Conservation (phyloP, 2,888 invertebrate species). For the Drosophila greeni region DNA sequence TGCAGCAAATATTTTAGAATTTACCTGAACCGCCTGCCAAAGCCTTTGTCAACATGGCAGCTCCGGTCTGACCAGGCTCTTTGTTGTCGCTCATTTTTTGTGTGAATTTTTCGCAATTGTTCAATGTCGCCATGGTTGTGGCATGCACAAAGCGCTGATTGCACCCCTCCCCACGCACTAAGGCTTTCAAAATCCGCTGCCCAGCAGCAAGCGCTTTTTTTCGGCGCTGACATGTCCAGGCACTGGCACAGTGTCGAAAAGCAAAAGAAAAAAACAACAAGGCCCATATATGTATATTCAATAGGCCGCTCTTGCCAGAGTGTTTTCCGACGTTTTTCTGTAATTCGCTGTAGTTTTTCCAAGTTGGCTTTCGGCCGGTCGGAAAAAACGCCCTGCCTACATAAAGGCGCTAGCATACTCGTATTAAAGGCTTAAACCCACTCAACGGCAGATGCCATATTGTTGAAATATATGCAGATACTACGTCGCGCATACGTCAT, state of each 20-base stretch:
- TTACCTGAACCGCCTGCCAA: constrained; percentile 33
- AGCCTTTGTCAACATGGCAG: constrained; percentile 38
- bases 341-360: constrained; percentile 48
- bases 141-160: constrained; percentile 61
- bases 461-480: constrained; percentile 35
- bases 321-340: constrained; percentile 39
- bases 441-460: constrained; percentile 49
- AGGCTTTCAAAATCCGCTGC: constrained; percentile 20
- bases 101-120: constrained; percentile 25
- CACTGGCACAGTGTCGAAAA: constrained; percentile 8
- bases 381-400: constrained; percentile 38
- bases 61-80: constrained; percentile 24
- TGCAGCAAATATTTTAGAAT: constrained; percentile 32
- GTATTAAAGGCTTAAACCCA: constrained; percentile 59
- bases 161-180: constrained; percentile 28
- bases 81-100: constrained; percentile 28
- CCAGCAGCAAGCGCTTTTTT: constrained; percentile 19
- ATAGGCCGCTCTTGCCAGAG: constrained; percentile 32
- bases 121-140: constrained; percentile 42
- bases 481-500: constrained; percentile 34
- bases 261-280: neutral
- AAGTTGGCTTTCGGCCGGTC: constrained; percentile 29
- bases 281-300: constrained; percentile 34
- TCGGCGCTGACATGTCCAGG: constrained; percentile 39
- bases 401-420: constrained; percentile 49